Evolutionary conservation across 2,888 invertebrate genomes (phyloP), one percentile per base, ranked within the genome.

Genomic region (Drosophila anomalata): DNA sequence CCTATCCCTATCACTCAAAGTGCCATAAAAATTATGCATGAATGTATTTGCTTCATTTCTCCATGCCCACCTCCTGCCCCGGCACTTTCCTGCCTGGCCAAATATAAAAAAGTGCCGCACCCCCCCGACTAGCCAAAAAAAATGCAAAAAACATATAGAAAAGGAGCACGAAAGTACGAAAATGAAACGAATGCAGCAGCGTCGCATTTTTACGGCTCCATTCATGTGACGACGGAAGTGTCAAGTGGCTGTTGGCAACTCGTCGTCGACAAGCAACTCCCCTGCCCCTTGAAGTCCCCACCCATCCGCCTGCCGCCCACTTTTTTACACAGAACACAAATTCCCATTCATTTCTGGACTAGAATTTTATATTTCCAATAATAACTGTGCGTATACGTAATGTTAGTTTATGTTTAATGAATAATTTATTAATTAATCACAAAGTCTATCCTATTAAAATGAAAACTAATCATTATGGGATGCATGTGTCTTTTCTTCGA

Each of bases 131-230:
- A 61, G 77, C 79, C 75, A 67, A 76, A 85, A 75, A 76, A 76
- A 58, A 8, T 12, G n/a, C 36, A 17, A 14, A 41, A 44, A n/a
- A 26, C 24, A 55, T 14, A 33, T 11, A 26, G 33, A 61, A 46
- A 17, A 20, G 44, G 9, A 51, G 33, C 55, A 55, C 56, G 29
- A 36, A 53, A 56, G 47, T 33, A 59, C 44, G 44, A 65, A 67
- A 53, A 73, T 51, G 66, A 41, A 80, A 65, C 73, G 71, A 67
- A 71, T 73, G 74, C 83, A 82, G 78, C 76, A 86, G 78, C 86
- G 87, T 86, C 88, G 77, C 86, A 88, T 88, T 86, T 84, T 86
- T 84, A 88, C 88, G 88, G 87, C 85, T 82, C 83, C 84, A 84
- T 84, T 84, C 87, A 84, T 80, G 88, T 82, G 87, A 87, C 87